Base-by-base conservation (phyloP, 2,113 vertebrate genomes). In the Nerophis lumbriciformis region DNA sequence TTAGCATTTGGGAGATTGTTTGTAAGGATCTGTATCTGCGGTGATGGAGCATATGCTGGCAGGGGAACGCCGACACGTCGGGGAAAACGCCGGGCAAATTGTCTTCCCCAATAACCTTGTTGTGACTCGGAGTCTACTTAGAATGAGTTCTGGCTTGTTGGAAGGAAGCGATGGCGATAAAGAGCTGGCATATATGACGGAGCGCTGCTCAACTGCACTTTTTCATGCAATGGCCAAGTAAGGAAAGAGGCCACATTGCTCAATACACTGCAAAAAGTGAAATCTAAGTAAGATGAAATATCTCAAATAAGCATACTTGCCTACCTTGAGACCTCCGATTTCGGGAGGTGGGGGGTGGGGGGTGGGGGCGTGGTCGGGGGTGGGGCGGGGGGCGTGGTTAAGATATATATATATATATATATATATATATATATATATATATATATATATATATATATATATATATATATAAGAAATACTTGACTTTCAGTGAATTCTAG, bases 1-100 rank as follows among this genome's bases (percentile, higher is more conserved):
- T 91, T 90, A 90, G 87, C 87, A 90, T 89, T 90, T 86, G 81
- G 86, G 84, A 90, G 87, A 88, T 83, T 85, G 83, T 88, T 88
- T 86, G 83, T 73, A 85, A 84, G 79, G 82, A 86, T 83, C 72
- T 80, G 83, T 86, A 87, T 87, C 85, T 86, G 79, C 82, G 79
- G 81, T 86, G 87, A 88, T 88, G 80, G 80, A 87, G 82, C 81
- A 81, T 79, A 79, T 63, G 73, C 76, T 86, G 63, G 56, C 81
- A 19, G 85, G 80, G 85, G 82, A 81, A 84, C 70, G 82, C 83
- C 75, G 83, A 81, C 79, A 81, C 82, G 73, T 71, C 80, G 76
- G 28, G 28, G 77, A 77, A 85, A 85, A 79, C 78, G 77, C 83
- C 28, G 81, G 83, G 87, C 83, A 85, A 85, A 90, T 86, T 77